Conservation (phyloP, 1,140 invertebrate genomes). For the Bicyclus anynana region DNA sequence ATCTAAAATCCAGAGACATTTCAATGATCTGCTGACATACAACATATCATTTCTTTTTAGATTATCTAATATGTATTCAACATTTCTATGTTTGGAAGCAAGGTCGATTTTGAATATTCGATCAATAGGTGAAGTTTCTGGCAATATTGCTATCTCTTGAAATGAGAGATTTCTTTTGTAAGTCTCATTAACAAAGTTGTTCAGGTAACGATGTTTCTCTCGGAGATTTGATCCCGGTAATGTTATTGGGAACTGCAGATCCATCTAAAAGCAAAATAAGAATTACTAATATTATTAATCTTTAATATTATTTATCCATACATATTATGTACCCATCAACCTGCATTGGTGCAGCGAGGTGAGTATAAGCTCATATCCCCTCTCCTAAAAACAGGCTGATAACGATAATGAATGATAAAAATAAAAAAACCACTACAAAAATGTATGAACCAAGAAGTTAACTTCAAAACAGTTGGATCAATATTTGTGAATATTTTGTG, state of each 20-base stretch:
- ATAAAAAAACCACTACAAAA: too few species aligned
- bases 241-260: conserved; percentile 25
- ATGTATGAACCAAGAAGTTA: too few species aligned
- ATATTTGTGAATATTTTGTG: too few species aligned
- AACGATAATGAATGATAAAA: too few species aligned
- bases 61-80: conserved; percentile 47
- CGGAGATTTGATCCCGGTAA: conserved; percentile 40
- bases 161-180: conserved; percentile 20
- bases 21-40: conserved; percentile 50
- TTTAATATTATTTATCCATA: too few species aligned
- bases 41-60: conserved; percentile 51
- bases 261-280: conserved; percentile 16
- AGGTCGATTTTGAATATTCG: conserved; percentile 56
- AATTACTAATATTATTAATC: neutral
- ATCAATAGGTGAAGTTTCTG: conserved; percentile 42
- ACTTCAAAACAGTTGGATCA: too few species aligned
- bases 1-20: conserved; percentile 45
- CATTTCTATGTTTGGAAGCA: conserved; percentile 40
- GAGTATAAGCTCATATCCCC: too few species aligned
- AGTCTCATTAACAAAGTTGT: conserved; percentile 33
- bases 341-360: too few species aligned
- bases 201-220: conserved; percentile 41
- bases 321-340: too few species aligned
- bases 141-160: conserved; percentile 26
- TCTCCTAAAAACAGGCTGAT: too few species aligned